phyloP scores from a whole-genome alignment of 2,888 invertebrate species.

The Melipona beecheii region DNA sequence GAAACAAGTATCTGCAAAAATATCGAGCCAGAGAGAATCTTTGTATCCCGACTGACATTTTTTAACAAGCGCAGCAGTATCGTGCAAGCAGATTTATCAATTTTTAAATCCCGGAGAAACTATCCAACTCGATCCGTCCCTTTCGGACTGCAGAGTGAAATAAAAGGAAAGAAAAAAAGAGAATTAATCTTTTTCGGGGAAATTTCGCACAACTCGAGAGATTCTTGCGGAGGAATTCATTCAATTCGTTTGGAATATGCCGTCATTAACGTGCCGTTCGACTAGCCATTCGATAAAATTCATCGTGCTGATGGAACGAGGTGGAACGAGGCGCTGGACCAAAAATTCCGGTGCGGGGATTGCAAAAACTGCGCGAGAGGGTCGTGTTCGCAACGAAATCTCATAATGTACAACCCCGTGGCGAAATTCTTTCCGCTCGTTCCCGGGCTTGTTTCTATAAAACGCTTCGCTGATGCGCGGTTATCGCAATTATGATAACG shows the following conservation, averaged over 20 bases:
- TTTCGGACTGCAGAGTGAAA: no score
- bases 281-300: background rate
- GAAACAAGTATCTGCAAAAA: background rate
- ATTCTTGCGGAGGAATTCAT: background rate
- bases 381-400: background rate
- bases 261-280: background rate
- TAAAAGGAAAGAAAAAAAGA: no score
- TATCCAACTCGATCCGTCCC: no score
- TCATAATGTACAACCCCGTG: background rate
- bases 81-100: no score
- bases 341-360: no score
- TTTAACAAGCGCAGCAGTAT: no score
- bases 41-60: background rate
- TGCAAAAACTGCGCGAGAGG: no score
- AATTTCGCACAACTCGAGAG: background rate
- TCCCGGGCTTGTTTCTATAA: background rate
- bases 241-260: background rate
- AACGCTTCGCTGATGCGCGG: slow-evolving; percentile 15
- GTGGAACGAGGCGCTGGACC: no score
- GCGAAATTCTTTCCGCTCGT: background rate
- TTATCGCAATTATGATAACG: slow-evolving; percentile 28
- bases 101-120: no score
- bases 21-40: background rate
- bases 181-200: no score
- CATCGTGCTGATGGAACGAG: background rate